phyloP scores from a whole-genome alignment of 2,113 vertebrate genomes.

The human (Homo sapiens) region GRCh38 chr5:65496501-65497000 shows the following conservation, averaged over 20 bases:
- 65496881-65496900: no score
- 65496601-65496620: background rate
- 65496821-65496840: no score
- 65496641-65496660: background rate
- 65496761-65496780: background rate
- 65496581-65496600: constrained; percentile 4
- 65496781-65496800: no score
- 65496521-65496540: background rate
- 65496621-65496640: background rate
- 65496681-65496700: background rate
- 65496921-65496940: no score
- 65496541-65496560: background rate
- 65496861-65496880: no score
- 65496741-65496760: background rate
- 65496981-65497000: no score
- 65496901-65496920: no score
- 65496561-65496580: background rate
- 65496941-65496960: no score
- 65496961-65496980: no score
- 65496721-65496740: background rate
- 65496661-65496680: background rate
- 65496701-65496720: background rate
- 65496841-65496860: no score
- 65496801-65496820: no score
- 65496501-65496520: background rate